Percentiles rank a stretch among this genome's conserved stretches.
These are phyloP conservation scores for Cephalopachus bancanus DNA, from an alignment of 2,797 vertebrate genomes.

Conservation along the genomic window DNA sequence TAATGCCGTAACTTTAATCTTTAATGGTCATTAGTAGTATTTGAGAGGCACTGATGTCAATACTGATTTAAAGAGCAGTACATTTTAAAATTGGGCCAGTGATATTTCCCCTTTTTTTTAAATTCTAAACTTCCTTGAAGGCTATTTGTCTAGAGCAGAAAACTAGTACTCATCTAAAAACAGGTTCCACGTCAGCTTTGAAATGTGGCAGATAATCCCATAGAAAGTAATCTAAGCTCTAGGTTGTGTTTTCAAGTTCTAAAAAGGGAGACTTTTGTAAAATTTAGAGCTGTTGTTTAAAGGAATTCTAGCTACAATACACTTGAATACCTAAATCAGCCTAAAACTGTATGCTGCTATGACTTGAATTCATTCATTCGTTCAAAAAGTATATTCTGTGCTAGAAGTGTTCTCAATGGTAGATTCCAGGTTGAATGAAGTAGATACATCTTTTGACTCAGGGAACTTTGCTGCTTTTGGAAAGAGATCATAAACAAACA, in stretches of 20 bases:
- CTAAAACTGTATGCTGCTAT: background rate
- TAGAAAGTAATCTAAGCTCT: background rate
- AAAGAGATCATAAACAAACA: background rate
- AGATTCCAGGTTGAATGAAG: background rate
- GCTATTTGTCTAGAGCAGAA: background rate
- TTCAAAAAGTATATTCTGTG: background rate
- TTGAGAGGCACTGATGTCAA: background rate
- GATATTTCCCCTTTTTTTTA: background rate
- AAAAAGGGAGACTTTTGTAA: background rate
- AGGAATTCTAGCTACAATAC: background rate
- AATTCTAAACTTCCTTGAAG: background rate
- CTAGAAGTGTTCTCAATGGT: background rate
- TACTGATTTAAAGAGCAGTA: background rate
- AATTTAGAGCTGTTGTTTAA: background rate
- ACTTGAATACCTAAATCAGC: background rate
- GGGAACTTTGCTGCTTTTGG: background rate
- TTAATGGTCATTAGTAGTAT: background rate
- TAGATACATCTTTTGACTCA: background rate
- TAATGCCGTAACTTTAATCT: no score
- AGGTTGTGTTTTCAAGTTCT: conserved; percentile 9
- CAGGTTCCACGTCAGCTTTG: background rate
- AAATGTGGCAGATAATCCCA: background rate
- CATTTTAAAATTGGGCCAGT: background rate
- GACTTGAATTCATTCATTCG: background rate
- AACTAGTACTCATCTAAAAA: conserved; percentile 6